Percentiles rank a stretch among this genome's conserved stretches.
These are phyloP conservation scores for Villa cingulata DNA, from an alignment of 2,888 invertebrate genomes.

Conservation along the genomic window DNA sequence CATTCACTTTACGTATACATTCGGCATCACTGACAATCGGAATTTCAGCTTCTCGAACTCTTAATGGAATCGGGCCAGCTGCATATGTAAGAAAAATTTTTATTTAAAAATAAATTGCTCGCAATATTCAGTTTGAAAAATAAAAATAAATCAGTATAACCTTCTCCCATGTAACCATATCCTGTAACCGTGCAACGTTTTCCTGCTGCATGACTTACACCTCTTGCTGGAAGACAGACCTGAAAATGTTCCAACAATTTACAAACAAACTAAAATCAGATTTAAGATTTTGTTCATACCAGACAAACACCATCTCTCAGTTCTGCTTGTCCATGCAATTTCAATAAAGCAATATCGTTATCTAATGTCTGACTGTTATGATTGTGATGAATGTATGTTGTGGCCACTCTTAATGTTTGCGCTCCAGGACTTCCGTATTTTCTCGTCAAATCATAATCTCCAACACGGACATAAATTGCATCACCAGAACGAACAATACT, in stretches of 20 bases:
- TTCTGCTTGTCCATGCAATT: conserved; percentile 78
- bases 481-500: conserved; percentile 90
- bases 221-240: conserved; percentile 78
- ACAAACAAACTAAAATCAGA: background rate
- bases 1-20: conserved; percentile 83
- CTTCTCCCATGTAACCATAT: conserved; percentile 91
- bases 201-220: conserved; percentile 77
- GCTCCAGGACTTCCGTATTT: conserved; percentile 87
- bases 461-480: conserved; percentile 83
- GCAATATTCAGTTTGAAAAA: background rate
- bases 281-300: no score
- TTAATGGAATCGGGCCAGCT: conserved; percentile 80
- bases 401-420: conserved; percentile 78
- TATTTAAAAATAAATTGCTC: background rate
- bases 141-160: conserved; percentile 34
- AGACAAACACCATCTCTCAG: conserved; percentile 62
- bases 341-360: conserved; percentile 85
- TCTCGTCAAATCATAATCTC: conserved; percentile 80
- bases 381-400: conserved; percentile 90
- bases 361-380: conserved; percentile 90
- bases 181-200: conserved; percentile 87
- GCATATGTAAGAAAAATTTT: conserved; percentile 6
- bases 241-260: conserved; percentile 47
- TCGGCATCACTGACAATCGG: conserved; percentile 87
- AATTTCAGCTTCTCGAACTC: conserved; percentile 80